Conservation (phyloP, 2,113 vertebrate species). For the Fulica atra region DNA sequence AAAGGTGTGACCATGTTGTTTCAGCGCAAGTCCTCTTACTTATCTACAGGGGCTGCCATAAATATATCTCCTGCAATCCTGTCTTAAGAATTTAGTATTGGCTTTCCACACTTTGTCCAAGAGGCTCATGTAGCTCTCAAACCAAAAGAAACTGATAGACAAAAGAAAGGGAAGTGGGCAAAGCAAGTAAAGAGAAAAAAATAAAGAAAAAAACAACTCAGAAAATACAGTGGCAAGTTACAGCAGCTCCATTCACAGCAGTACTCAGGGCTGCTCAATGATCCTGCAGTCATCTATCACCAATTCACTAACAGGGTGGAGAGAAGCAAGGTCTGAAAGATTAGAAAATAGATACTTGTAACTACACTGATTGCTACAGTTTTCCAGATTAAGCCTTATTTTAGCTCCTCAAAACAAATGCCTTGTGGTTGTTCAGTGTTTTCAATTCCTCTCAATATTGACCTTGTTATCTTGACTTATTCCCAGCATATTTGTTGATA, state of each 20-base stretch:
- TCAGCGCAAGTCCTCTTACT: neutral
- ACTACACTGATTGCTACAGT: neutral
- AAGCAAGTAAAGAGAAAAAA: neutral
- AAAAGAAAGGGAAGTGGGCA: neutral
- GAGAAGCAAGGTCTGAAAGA: neutral
- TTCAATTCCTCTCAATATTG: constrained; percentile 6
- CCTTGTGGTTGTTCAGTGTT: neutral
- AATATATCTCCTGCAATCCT: neutral
- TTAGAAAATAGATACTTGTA: neutral
- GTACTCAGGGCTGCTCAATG: neutral
- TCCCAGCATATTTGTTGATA: neutral
- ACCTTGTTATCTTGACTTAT: neutral
- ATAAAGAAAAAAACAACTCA: neutral
- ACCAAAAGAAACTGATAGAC: neutral
- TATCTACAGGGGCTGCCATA: neutral
- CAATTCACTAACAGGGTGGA: neutral
- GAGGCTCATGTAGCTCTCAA: neutral
- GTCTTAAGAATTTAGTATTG: neutral
- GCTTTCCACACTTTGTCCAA: neutral
- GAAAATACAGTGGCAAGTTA: neutral
- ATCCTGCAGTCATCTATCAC: neutral
- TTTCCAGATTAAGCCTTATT: neutral
- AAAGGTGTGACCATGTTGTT: neutral
- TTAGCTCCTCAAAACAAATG: constrained; percentile 1
- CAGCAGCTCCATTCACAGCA: neutral